phyloP scores from a whole-genome alignment of 2,797 vertebrate species.

The Poeciliopsis gracilis region DNA sequence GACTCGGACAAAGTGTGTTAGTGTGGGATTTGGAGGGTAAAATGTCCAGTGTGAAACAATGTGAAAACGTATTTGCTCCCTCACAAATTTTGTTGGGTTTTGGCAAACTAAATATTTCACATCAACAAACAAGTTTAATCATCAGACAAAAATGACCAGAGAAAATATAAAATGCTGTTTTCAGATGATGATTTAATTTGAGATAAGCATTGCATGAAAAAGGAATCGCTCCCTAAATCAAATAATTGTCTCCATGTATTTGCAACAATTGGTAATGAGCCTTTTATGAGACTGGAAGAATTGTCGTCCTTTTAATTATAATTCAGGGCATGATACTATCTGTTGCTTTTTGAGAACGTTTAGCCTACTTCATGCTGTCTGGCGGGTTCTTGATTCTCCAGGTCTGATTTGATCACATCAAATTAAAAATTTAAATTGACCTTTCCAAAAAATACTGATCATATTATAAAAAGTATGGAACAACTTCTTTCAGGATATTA shows the following conservation, averaged over 20 bases:
- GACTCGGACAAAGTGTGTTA: constrained; percentile 7
- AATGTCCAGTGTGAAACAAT: neutral
- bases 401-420: neutral
- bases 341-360: neutral
- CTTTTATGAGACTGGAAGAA: neutral
- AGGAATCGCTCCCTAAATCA: neutral
- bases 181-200: neutral
- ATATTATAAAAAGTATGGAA: neutral
- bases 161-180: neutral
- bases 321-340: neutral
- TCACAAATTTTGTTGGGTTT: neutral
- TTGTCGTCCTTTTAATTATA: neutral
- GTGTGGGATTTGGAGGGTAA: constrained; percentile 7
- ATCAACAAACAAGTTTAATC: neutral
- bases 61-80: neutral
- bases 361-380: neutral
- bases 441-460: neutral
- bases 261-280: neutral
- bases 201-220: neutral
- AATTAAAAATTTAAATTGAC: neutral
- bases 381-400: neutral
- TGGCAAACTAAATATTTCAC: neutral
- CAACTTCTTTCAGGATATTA: neutral
- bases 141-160: neutral
- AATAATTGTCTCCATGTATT: neutral